A percentile compares a stretch with the other conserved stretches of the same genome.
Evolutionary conservation across 2,888 invertebrate species (phyloP).

Genomic region (Augiades crinisus): DNA sequence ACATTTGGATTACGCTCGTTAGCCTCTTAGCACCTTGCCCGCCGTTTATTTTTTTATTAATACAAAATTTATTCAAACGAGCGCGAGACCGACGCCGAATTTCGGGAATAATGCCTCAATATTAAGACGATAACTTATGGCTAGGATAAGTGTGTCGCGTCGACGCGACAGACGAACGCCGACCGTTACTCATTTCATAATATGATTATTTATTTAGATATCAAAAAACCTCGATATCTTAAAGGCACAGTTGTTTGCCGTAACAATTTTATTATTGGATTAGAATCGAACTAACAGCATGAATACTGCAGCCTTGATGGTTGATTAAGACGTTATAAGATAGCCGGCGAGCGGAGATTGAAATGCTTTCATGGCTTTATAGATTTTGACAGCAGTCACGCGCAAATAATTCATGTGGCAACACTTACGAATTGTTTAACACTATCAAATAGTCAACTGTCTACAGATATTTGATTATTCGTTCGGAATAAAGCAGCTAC

Average conservation of each 20-base stretch:
- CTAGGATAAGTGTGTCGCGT: conserved; percentile 58
- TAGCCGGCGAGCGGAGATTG: conserved; percentile 26
- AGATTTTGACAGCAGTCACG: conserved; percentile 33
- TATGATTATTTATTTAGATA: conserved; percentile 46
- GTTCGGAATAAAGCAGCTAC: conserved; percentile 1
- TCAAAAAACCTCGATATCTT: conserved; percentile 21
- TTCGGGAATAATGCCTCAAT: conserved; percentile 70
- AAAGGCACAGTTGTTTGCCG: conserved; percentile 28
- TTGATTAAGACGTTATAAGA: conserved; percentile 33
- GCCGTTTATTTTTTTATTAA: conserved; percentile 74
- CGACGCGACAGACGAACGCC: conserved; percentile 39
- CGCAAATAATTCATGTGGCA: conserved; percentile 26
- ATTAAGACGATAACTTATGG: conserved; percentile 70
- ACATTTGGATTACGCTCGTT: conserved; percentile 79
- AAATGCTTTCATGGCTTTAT: conserved; percentile 26
- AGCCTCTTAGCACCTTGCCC: conserved; percentile 77
- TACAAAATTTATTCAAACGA: conserved; percentile 75
- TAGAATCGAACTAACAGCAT: conserved; percentile 28
- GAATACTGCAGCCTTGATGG: conserved; percentile 32
- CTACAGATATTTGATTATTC: conserved; percentile 7
- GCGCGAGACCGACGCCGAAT: conserved; percentile 45
- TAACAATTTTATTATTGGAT: conserved; percentile 23
- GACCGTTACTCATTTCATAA: conserved; percentile 55
- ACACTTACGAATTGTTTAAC: conserved; percentile 16
- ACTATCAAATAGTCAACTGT: neutral